Base-by-base conservation (phyloP, 2,797 vertebrate species). In the Betta splendens region DNA sequence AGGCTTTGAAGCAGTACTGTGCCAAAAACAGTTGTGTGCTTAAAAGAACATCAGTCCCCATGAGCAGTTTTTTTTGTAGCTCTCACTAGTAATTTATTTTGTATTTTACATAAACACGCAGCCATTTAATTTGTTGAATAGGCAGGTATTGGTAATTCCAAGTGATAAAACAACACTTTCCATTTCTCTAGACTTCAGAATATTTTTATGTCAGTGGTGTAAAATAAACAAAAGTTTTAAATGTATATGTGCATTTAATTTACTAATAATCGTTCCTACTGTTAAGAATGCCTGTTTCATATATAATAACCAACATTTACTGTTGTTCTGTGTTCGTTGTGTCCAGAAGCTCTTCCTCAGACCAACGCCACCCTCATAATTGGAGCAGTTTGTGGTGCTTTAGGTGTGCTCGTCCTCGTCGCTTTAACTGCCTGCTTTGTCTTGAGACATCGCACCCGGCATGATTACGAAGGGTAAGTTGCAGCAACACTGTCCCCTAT, bases 391-490 rank as follows among this genome's bases (percentile, higher is more conserved):
- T 91, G 93, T n/a, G 94, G 93, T 1, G 93, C 89, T 42, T 78
- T 95, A 35, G 69, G 94, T 0, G 89, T 93, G 48, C 89, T 97
- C 68, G 73, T 93, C 61, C 80, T 94, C 79, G 89, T 98, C 70
- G 85, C 92, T 25, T 86, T 90, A 36, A 84, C 89, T 7, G 91
- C 92, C 72, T 95, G 92, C 81, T 50, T 95, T 17, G 79, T 92
- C 69, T 91, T 93, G 69, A 92, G 92, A 82, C 93, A 91, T 58
- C 93, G 89, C 79, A 89, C 87, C 42, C 93, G 91, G 74, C 93
- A 92, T 33, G 90, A 94, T 52, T 98, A 97, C n/a, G 90, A 92
- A 81, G 94, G 95, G 97, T 98, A 91, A 92, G 95, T 77, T 11
- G 28, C 16, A 3, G 3, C 17, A 20, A 8, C 28, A 25, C 5